A percentile compares a stretch with the other conserved stretches of the same genome.
phyloP scores from a whole-genome alignment of 1,140 invertebrate genomes.

The Potamilus streckersoni region DNA sequence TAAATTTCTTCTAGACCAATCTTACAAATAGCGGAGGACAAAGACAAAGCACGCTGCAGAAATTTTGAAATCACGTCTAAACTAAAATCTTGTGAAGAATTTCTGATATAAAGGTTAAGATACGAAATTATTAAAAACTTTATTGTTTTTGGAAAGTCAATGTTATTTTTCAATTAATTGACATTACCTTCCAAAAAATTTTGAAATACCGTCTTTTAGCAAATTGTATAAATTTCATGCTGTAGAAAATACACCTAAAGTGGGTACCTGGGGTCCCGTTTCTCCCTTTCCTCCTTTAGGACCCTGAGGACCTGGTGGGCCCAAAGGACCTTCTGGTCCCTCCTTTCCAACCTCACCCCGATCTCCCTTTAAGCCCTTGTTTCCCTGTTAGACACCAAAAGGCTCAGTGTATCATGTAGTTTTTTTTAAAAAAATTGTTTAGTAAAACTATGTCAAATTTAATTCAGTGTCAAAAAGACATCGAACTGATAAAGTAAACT shows the following conservation, averaged over 20 bases:
- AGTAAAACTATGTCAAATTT: too few relatives aligned
- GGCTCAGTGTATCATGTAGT: neutral
- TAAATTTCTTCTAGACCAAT: too few relatives aligned
- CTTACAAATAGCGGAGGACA: too few relatives aligned
- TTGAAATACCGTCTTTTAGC: constrained; percentile 15
- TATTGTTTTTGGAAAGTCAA: neutral
- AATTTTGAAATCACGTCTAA: neutral
- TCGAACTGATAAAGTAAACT: too few relatives aligned
- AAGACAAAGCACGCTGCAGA: too few relatives aligned
- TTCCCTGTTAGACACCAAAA: neutral
- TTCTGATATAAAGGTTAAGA: neutral
- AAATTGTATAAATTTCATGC: constrained; percentile 4
- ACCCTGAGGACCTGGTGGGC: constrained; percentile 36
- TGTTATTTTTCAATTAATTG: neutral
- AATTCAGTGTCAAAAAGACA: too few relatives aligned
- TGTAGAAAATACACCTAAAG: neutral
- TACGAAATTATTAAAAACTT: neutral
- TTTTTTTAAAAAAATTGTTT: neutral
- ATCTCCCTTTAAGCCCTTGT: constrained; percentile 23
- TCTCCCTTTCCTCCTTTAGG: constrained; percentile 31
- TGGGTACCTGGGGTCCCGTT: constrained; percentile 32
- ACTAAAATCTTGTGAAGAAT: neutral
- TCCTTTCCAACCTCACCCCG: constrained; percentile 5
- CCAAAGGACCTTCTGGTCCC: constrained; percentile 13
- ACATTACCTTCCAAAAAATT: constrained; percentile 8